Conservation (phyloP, 2,888 invertebrate genomes). For the Lampropteryx suffumata region DNA sequence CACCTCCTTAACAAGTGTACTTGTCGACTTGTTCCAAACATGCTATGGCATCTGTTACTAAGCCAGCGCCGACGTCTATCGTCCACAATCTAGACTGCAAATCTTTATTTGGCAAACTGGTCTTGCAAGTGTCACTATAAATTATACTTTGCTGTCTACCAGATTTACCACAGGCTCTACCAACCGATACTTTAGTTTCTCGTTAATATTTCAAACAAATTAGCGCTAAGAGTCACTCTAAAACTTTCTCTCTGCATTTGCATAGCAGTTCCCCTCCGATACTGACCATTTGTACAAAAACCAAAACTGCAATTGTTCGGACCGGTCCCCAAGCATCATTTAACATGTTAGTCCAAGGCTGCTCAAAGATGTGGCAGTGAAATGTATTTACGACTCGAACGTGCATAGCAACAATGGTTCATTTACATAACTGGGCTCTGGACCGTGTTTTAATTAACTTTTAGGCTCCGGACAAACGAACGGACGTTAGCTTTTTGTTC, state of each 20-base stretch:
- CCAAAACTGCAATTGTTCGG: slow-evolving; percentile 35
- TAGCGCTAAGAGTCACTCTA: slow-evolving; percentile 1
- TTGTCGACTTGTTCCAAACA: slow-evolving; percentile 22
- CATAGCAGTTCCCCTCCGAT: slow-evolving; percentile 9
- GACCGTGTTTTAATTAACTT: slow-evolving; percentile 60
- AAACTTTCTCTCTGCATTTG: slow-evolving; percentile 28
- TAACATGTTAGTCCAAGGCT: slow-evolving; percentile 46
- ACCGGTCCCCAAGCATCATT: slow-evolving; percentile 34
- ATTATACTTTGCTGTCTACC: slow-evolving; percentile 4
- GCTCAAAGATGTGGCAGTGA: slow-evolving; percentile 48
- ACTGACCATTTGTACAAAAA: slow-evolving; percentile 27
- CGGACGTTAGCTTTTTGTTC: slow-evolving; percentile 36
- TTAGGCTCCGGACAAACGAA: slow-evolving; percentile 46
- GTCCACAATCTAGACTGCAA: slow-evolving; percentile 10
- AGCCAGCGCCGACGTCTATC: slow-evolving; percentile 7
- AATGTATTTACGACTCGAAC: slow-evolving; percentile 47
- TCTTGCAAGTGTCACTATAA: slow-evolving; percentile 13
- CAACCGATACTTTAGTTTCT: neutral
- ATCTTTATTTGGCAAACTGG: slow-evolving; percentile 28
- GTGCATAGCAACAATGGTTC: slow-evolving; percentile 67
- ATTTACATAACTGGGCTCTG: slow-evolving; percentile 64
- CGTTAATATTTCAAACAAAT: slow-evolving; percentile 5
- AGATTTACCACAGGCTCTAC: neutral
- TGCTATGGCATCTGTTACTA: slow-evolving; percentile 29
- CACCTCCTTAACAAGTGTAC: slow-evolving; percentile 31